Evolutionary conservation across 2,113 vertebrate species (phyloP).

Genomic region (Ptilonorhynchus violaceus): DNA sequence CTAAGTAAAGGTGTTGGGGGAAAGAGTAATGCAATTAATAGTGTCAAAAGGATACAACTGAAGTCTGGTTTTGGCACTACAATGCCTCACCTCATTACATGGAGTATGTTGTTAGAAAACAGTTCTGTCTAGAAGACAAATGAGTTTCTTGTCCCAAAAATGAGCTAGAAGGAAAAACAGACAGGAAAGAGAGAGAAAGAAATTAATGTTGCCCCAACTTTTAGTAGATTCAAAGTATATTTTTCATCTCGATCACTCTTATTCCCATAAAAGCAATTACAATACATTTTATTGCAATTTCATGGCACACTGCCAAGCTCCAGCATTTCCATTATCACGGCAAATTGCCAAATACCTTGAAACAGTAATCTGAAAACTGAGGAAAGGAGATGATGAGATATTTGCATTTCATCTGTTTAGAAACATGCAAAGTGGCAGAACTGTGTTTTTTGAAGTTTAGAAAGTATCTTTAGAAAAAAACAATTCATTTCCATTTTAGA

Average conservation of each 20-base stretch:
- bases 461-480: neutral
- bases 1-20: neutral
- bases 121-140: conserved; percentile 31
- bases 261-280: conserved; percentile 12
- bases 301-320: neutral
- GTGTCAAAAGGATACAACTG: neutral
- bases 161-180: neutral
- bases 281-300: neutral
- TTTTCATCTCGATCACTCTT: neutral
- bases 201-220: neutral
- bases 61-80: neutral
- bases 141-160: neutral
- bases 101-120: neutral
- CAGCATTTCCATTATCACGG: neutral
- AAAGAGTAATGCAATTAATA: neutral
- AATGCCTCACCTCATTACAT: neutral
- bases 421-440: neutral
- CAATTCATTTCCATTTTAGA: neutral
- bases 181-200: neutral
- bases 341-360: conserved; percentile 2
- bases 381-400: neutral
- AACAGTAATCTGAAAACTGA: neutral
- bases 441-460: neutral
- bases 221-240: neutral
- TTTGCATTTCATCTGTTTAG: neutral